Base-by-base conservation (phyloP, 92 coral and sea anemone genomes). In the Virgularia gustaviana region DNA sequence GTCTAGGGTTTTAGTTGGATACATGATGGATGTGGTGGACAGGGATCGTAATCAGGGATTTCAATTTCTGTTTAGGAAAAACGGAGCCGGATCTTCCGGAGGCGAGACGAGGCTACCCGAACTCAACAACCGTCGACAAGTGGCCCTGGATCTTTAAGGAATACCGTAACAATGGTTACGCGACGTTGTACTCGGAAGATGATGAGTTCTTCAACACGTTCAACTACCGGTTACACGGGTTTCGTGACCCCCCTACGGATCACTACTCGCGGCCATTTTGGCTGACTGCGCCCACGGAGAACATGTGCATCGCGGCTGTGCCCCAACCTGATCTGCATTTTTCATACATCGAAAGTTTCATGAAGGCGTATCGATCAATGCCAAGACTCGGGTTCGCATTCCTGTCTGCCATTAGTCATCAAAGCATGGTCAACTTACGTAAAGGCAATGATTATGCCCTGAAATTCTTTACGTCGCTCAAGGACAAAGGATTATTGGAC, bases 111-210 rank as follows among this genome's bases (percentile, higher is more conserved):
- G 86, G 73, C 43, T 85, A 52, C 36, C 65, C 67, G 6, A 86
- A 74, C 23, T 52, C 83, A 25, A 77, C 66, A 12, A 79, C 91
- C 5, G 80, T 90, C 16, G 95, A 90, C 81, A 65, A 73, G 55
- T 90, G 97, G 97, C 95, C 97, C 11, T 89, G 92, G 88, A 78
- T 90, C 34, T 90, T 90, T 77, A 80, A 80, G 72, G 88, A 86
- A 8, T 89, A 84, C 49, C 86, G 84, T 37, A 27, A 85, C 4
- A 62, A 57, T 32, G 97, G 95, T 54, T 90, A 90, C 49, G 90
- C 89, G n/a, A 90, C 97, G 0, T 36, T 90, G 78, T 90, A 83
- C 61, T 88, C 95, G 18, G 97, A 90, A 57, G 97, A 90, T 28
- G 77, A 83, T 51, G 87, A 88, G 0, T 70, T 5, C 3, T 52